These are phyloP conservation scores for Neotoma lepida DNA, from an alignment of 2,113 vertebrate species.

Conservation along the genomic window DNA sequence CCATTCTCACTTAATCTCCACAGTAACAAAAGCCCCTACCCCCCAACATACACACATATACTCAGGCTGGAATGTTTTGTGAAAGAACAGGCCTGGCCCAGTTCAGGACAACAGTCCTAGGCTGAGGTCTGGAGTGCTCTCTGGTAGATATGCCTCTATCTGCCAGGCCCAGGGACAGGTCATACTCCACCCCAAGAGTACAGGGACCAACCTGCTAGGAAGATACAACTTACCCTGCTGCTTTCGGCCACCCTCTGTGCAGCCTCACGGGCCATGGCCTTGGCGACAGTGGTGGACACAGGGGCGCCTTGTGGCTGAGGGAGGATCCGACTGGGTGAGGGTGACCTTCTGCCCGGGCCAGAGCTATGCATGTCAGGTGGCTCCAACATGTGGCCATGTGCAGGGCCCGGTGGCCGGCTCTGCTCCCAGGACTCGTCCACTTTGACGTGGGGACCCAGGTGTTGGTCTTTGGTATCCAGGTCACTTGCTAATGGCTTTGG, in stretches of 20 bases:
- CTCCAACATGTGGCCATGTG: constrained; percentile 88
- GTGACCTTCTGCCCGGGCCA: constrained; percentile 87
- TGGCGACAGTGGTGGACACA: constrained; percentile 93
- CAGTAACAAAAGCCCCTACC: accelerated
- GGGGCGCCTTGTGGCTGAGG: constrained; percentile 96
- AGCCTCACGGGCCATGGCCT: constrained; percentile 97
- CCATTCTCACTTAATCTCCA: not conserved
- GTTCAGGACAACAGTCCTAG: not conserved
- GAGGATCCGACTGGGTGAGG: constrained; percentile 95
- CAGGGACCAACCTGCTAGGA: accelerated
- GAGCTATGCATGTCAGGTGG: constrained; percentile 86
- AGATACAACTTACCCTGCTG: constrained; percentile 86
- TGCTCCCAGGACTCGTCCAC: constrained; percentile 92
- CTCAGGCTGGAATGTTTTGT: not conserved
- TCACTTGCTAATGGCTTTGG: constrained; percentile 93
- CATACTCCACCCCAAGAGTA: accelerated
- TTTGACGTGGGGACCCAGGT: constrained; percentile 83
- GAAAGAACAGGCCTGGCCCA: accelerated
- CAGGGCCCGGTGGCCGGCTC: constrained; percentile 84
- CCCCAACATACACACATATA: not conserved
- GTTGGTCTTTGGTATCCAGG: constrained; percentile 96
- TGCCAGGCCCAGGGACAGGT: not conserved
- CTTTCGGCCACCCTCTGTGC: constrained; percentile 94
- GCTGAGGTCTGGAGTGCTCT: not conserved
- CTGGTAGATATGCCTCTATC: not conserved